These are phyloP conservation scores for Onychomys leucogaster DNA, from an alignment of 2,797 vertebrate genomes.

Conservation along the genomic window DNA sequence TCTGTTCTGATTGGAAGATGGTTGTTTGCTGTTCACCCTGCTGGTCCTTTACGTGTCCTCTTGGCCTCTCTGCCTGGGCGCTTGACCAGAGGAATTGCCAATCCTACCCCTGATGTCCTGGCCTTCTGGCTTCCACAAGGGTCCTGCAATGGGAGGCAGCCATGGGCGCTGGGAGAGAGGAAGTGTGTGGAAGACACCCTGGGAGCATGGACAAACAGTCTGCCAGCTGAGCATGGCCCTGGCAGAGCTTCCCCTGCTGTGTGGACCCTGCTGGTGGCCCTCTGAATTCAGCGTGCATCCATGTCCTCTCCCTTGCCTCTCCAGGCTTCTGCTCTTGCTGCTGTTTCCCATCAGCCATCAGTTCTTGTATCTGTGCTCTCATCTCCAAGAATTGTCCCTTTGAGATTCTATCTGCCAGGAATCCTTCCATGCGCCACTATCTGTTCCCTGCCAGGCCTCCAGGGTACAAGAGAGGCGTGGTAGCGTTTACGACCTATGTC, in stretches of 20 bases:
- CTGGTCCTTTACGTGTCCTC: neutral
- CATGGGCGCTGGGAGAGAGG: neutral
- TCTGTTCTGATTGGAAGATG: neutral
- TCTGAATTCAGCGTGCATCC: neutral
- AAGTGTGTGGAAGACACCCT: neutral
- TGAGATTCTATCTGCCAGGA: neutral
- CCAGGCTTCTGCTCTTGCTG: neutral
- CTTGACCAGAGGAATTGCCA: neutral
- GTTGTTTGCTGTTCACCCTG: neutral
- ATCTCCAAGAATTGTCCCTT: neutral
- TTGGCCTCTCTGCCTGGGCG: neutral
- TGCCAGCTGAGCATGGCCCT: neutral
- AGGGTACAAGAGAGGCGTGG: neutral
- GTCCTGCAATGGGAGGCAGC: neutral
- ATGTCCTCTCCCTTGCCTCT: neutral
- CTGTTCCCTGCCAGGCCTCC: neutral
- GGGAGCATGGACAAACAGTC: fast-evolving
- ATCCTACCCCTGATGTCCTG: neutral
- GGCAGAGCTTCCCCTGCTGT: neutral
- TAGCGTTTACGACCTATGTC: fast-evolving
- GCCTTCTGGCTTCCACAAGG: neutral
- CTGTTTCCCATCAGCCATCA: neutral
- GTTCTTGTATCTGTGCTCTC: neutral
- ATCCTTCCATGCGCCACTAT: neutral
- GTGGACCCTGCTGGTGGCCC: neutral